phyloP scores from a whole-genome alignment of 2,113 vertebrate species.

The Laticauda colubrina region DNA sequence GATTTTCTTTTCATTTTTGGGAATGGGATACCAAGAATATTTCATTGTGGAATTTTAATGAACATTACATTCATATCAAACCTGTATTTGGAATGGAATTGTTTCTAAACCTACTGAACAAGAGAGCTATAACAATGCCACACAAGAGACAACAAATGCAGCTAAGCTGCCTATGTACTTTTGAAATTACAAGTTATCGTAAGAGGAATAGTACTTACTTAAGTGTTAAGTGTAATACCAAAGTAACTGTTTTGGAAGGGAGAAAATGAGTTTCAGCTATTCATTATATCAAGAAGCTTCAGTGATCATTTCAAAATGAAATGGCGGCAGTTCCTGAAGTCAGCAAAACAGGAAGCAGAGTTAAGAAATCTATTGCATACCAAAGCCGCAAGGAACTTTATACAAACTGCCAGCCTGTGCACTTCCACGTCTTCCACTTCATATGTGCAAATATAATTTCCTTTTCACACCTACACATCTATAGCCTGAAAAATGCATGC shows the following conservation, averaged over 20 bases:
- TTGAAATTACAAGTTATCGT: neutral
- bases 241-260: neutral
- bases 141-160: neutral
- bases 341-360: neutral
- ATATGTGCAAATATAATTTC: neutral
- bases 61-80: neutral
- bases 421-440: neutral
- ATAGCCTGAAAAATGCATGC: neutral
- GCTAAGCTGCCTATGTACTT: neutral
- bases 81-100: neutral
- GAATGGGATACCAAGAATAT: neutral
- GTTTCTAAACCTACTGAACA: neutral
- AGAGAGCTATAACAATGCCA: neutral
- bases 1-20: neutral
- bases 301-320: neutral
- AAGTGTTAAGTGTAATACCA: neutral
- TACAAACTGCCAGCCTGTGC: neutral
- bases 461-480: neutral
- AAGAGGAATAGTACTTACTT: neutral
- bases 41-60: neutral
- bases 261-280: neutral
- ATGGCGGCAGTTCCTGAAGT: neutral
- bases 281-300: neutral
- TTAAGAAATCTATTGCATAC: neutral
- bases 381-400: neutral